Evolutionary conservation across 2,888 invertebrate species (phyloP), one percentile per base, ranked within the genome.

Genomic region (Eilema griseolum): DNA sequence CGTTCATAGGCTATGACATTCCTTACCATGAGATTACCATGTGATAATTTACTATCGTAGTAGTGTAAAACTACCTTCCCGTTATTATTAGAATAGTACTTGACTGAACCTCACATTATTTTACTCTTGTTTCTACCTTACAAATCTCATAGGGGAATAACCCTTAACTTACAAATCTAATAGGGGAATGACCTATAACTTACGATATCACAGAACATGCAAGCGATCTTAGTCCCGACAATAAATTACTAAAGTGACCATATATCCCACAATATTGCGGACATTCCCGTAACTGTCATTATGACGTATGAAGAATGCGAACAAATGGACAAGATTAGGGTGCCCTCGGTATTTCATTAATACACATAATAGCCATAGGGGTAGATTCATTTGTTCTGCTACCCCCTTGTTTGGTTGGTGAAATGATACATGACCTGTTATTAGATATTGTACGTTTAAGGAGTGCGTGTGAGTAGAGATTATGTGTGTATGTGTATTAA

Each of bases 291-390:
- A 67, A 77, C 70, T 80, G 76, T 77, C 77, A 82, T 69, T 66
- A 73, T 71, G 41, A 26, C 62, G 33, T 68, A 72, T 70, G 71
- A 81, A 71, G 75, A 78, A 84, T 79, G 72, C 52, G 71, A 61
- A 76, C 67, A 74, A 80, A 74, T 74, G 74, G 72, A 70, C 67
- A 74, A 71, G 67, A 76, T 77, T 76, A 71, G 74, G 77, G 77
- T 77, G 70, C 31, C 74, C 60, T 12, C 62, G 79, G 76, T 76
- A 83, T 83, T 84, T 84, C 76, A 83, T 83, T 81, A 84, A 81
- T 81, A 65, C 52, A 63, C 63, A 75, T 78, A 77, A 79, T 76
- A 61, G 72, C 57, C 61, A 71, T 73, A 67, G 66, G 73, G 75
- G 66, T 67, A 67, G 52, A 73, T 77, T 77, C 77, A 80, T 80